Base-by-base conservation (phyloP, 2,888 invertebrate species). In the Sclerodermus sp. region DNA sequence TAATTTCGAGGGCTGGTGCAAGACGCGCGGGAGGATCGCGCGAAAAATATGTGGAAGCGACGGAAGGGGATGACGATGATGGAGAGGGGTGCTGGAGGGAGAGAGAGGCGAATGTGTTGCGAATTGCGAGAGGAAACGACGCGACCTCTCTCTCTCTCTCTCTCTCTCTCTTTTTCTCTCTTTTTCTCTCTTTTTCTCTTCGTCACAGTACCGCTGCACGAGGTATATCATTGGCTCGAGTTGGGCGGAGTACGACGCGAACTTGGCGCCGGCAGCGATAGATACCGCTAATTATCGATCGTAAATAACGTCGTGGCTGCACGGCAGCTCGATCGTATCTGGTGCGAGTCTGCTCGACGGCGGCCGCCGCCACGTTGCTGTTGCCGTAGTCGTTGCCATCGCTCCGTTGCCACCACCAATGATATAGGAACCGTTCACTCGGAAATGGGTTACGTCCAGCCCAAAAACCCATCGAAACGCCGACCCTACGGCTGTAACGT, bases 221-320 rank as follows among this genome's bases (percentile, higher is more conserved):
- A 34, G 64, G 65, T 73, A 73, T 74, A 74, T 73, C 73, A 73
- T 70, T 71, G 71, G 63, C 62, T 49, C 53, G 47, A 57, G 36
- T 50, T 68, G 68, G 71, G 68, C 69, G 68, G 57, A 60, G 64
- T 64, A 59, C 56, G 53, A 63, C 58, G 67, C 58, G 66, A 71
- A 64, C 57, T 61, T 73, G 72, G 74, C 71, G 76, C 77, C 77
- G 76, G 76, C 76, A 78, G 77, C 77, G 77, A 76, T 77, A 77
- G 77, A 77, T 77, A 78, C 77, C 74, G 68, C 77, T 78, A 78
- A 78, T 78, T 78, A 78, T 78, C 71, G 77, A 77, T 76, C 77
- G 74, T 78, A 78, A 78, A 78, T 78, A 74, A 78, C 69, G 55
- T 66, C 63, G 56, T 62, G 62, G 62, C 62, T 59, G 66, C 63